Base-by-base conservation (phyloP, 2,113 vertebrate genomes). In the Terrapene triunguis region DNA sequence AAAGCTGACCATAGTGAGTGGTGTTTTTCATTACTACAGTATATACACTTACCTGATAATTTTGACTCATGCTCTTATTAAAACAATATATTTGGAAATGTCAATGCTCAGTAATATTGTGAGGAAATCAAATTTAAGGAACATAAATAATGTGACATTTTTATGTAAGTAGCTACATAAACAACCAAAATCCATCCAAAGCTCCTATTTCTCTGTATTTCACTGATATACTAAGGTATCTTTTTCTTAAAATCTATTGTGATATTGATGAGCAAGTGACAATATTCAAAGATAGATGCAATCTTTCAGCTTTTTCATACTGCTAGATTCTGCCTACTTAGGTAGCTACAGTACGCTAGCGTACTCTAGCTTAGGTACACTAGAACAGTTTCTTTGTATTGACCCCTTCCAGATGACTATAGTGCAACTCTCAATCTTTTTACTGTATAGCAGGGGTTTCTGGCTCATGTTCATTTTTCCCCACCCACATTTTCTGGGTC, bases 1-100 rank as follows among this genome's bases (percentile, higher is more conserved):
- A 98, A 96, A 98, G 97, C 93, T 96, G 97, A 97, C 96, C 81
- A 89, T 95, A 88, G 29, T 59, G 96, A 96, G 91, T 95, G 96
- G 97, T 87, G 94, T 97, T 97, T 97, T 98, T 97, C 98, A 95
- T 98, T 97, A 94, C 88, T 93, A 81, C 48, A 59, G 82, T 32
- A 72, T 84, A 80, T 51, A 74, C 47, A 81, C 72, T 57, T 17
- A 79, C 76, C 47, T 84, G 51, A 83, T 8, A 51, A 48, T 11
- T 84, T 92, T 88, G 78, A 21, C 84, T 92, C 89, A 79, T 87
- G 53, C 76, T 90, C 29, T 29, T 80, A 87, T 48, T 44, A 35
- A 82, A 85, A 22, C 3, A 53, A 24, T 10, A 5, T 38, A 3
- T 1, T 3, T 6, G 10, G 55, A 88, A 95, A 74, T 81, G 65